These are phyloP conservation scores for Folsomia manolachei DNA, from an alignment of 2,888 invertebrate genomes.

Conservation along the genomic window DNA sequence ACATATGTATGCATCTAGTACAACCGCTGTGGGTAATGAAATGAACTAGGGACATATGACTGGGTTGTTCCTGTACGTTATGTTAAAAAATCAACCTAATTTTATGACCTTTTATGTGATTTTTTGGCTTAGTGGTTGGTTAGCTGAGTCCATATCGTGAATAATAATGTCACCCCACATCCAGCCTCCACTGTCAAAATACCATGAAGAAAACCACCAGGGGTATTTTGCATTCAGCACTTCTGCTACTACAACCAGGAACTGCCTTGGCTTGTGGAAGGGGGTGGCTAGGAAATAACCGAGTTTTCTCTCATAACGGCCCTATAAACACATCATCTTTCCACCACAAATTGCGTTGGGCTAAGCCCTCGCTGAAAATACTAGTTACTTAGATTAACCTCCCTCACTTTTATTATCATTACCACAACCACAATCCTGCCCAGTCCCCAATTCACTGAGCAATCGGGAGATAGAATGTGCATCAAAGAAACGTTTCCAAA, in stretches of 20 bases:
- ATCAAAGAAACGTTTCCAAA: no score
- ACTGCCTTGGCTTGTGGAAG: no score
- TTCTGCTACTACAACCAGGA: no score
- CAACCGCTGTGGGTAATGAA: conserved; percentile 7
- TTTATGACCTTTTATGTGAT: conserved; percentile 45
- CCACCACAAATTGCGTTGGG: conserved; percentile 45
- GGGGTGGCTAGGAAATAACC: not conserved
- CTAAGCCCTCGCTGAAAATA: conserved; percentile 38
- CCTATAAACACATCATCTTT: conserved; percentile 47
- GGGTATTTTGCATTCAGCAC: no score
- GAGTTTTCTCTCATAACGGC: conserved; percentile 39
- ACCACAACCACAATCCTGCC: no score
- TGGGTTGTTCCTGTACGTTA: no score
- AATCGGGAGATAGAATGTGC: no score
- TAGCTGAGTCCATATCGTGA: conserved; percentile 13
- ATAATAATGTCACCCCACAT: conserved; percentile 16
- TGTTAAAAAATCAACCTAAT: conserved; percentile 46
- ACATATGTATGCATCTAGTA: not conserved
- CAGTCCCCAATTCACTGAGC: no score
- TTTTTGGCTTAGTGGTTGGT: conserved; percentile 17
- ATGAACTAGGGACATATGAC: conserved; percentile 16
- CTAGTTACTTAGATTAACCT: conserved; percentile 18
- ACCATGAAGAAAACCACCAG: no score
- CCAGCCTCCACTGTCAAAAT: no score
- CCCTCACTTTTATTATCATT: conserved; percentile 7